Conservation (phyloP, 2,888 invertebrate genomes). For the Drosophila rellima region DNA sequence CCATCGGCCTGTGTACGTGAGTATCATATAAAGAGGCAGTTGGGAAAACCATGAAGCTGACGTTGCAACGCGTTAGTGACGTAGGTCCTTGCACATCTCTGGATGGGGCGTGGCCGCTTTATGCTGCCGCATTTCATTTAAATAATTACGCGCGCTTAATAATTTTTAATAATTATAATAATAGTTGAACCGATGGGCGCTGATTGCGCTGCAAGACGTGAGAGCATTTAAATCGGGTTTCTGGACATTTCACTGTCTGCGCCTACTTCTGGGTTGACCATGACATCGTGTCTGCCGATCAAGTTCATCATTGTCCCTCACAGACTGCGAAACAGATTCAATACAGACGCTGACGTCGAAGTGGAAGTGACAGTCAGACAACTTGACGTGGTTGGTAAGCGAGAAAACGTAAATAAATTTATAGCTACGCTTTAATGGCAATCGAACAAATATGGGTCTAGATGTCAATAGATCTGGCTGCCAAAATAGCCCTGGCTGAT, state of each 20-base stretch:
- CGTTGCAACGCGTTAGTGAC: slow-evolving; percentile 6
- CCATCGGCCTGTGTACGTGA: slow-evolving; percentile 43
- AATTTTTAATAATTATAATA: slow-evolving; percentile 80
- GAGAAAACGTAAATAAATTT: slow-evolving; percentile 60
- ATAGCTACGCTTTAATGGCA: slow-evolving; percentile 56
- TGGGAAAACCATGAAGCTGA: slow-evolving; percentile 36
- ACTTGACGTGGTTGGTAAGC: slow-evolving; percentile 53
- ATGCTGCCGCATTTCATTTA: slow-evolving; percentile 77
- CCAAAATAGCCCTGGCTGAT: slow-evolving; percentile 25
- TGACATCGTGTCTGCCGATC: slow-evolving; percentile 60
- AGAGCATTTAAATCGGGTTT: slow-evolving; percentile 62
- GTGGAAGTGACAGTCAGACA: slow-evolving; percentile 48
- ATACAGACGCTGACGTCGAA: background rate
- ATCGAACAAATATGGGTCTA: slow-evolving; percentile 70
- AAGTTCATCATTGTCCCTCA: slow-evolving; percentile 53
- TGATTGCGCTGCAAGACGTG: slow-evolving; percentile 71
- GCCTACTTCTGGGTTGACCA: slow-evolving; percentile 39
- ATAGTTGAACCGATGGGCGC: slow-evolving; percentile 66
- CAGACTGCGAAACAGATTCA: slow-evolving; percentile 1
- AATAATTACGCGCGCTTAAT: slow-evolving; percentile 82
- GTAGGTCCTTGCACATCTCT: slow-evolving; percentile 34
- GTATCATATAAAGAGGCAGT: slow-evolving; percentile 23
- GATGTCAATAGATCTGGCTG: slow-evolving; percentile 68
- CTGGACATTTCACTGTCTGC: slow-evolving; percentile 33
- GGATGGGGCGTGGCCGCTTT: slow-evolving; percentile 55